Evolutionary conservation across 23 tunicate genomes (phyloP), one percentile per base, ranked within the genome.

Genomic region (Botrylloides violaceus): DNA sequence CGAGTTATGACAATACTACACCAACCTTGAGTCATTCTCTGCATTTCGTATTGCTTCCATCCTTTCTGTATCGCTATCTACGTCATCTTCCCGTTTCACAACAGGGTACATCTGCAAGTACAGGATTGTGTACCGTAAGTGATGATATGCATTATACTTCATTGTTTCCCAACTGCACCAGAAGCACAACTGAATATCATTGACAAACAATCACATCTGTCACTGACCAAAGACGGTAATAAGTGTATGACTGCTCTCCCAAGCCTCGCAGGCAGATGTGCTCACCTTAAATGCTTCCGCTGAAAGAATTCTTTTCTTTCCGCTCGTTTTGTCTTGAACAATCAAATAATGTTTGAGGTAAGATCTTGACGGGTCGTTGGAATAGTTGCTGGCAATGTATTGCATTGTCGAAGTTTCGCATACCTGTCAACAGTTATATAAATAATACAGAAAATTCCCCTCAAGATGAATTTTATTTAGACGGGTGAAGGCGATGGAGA

Each of bases 61-160:
- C 31, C 73, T 36, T 38, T 66, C 73, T 19, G 37, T 35, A 22
- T 66, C 73, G 39, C 73, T 66, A 53, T 66, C 73, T 22, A 66
- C 36, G 3, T 66, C 73, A 38, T 66, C 39, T 9, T 38, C 56
- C 26, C 56, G 21, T 38, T 6, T 38, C 58, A 66, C 56, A 3
- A 66, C 36, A 9, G 73, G 73, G 25, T 66, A 38, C 25, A 66
- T 6, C 73, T 66, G 73, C 22, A 66, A 66, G n/a, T 3, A 19
- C 20, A 59, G 25, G 22, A 59, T 59, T 59, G 64, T 59, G 19
- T 59, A 59, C 21, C 21, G 25, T 59, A 59, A 18, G 6, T 19
- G 25, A 59, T 18, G 25, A 59, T 19, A 6, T 26, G 20, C 6
- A 19, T 15, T 59, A n/a, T 59, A 15, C 25, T 12, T 7, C 25